These are phyloP conservation scores for Lasioglossum calceatum DNA, from an alignment of 2,888 invertebrate genomes.

Conservation along the genomic window DNA sequence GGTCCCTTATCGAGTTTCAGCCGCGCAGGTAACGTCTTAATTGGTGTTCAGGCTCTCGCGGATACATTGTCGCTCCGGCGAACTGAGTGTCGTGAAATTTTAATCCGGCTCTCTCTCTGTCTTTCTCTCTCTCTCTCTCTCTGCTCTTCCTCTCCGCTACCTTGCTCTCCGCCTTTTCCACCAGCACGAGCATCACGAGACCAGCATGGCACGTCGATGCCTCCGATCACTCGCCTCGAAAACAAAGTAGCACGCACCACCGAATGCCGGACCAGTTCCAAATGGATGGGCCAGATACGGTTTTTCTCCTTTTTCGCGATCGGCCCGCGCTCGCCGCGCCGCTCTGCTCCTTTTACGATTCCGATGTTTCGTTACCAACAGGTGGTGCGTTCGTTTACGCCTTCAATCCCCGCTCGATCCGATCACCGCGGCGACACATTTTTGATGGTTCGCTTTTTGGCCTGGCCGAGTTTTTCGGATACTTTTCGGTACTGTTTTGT, in stretches of 20 bases:
- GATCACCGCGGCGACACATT: not conserved
- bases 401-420: not conserved
- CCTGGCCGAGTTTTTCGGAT: not conserved
- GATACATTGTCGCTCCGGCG: slow-evolving; percentile 65
- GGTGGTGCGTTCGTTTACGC: not conserved
- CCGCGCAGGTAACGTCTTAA: slow-evolving; percentile 69
- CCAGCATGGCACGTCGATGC: not conserved
- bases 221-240: not conserved
- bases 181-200: not conserved
- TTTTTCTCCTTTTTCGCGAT: not conserved
- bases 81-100: slow-evolving; percentile 54
- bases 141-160: not conserved
- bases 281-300: slow-evolving; percentile 9
- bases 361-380: not conserved
- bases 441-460: not conserved
- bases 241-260: slow-evolving; percentile 7
- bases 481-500: not conserved
- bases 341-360: slow-evolving; percentile 8
- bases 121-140: not conserved
- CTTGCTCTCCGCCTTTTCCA: not conserved
- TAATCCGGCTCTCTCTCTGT: slow-evolving; percentile 36
- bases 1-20: slow-evolving; percentile 73
- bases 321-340: not conserved
- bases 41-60: slow-evolving; percentile 60
- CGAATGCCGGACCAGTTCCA: not conserved